phyloP scores from a whole-genome alignment of 2,113 vertebrate genomes.

The Haemorhous mexicanus region DNA sequence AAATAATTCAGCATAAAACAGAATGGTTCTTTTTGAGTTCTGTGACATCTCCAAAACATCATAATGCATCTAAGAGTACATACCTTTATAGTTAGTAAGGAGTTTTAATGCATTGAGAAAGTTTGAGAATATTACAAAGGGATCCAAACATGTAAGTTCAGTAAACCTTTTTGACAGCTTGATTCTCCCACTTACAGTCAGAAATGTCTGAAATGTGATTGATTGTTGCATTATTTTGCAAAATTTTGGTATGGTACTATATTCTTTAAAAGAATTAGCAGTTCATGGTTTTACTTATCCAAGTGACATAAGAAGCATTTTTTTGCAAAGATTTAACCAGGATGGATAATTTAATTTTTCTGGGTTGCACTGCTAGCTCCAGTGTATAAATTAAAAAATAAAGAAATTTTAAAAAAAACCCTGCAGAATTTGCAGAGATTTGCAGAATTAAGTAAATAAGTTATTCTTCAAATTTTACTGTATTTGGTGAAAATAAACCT shows the following conservation, averaged over 20 bases:
- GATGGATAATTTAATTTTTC: not conserved
- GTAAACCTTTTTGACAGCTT: not conserved
- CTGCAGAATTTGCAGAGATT: not conserved
- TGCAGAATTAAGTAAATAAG: not conserved
- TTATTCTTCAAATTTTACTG: not conserved
- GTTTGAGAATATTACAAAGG: not conserved
- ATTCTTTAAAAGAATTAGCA: not conserved
- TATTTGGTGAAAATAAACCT: not conserved
- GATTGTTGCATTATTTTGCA: not conserved
- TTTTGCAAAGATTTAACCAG: not conserved
- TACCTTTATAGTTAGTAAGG: not conserved
- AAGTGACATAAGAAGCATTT: not conserved
- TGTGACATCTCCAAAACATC: not conserved
- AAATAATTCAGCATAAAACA: not conserved
- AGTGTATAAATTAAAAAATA: not conserved
- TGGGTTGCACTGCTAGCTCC: not conserved
- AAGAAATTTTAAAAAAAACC: not conserved
- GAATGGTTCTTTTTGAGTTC: not conserved
- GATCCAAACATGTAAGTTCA: not conserved
- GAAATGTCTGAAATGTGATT: not conserved
- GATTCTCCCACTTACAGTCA: not conserved
- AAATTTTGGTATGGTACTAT: not conserved
- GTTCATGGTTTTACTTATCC: not conserved
- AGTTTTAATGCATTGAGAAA: not conserved
- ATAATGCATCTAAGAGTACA: not conserved